Evolutionary conservation across 2,113 vertebrate species (phyloP), one percentile per base, ranked within the genome.

Genomic region (Ceyx cyanopectus): DNA sequence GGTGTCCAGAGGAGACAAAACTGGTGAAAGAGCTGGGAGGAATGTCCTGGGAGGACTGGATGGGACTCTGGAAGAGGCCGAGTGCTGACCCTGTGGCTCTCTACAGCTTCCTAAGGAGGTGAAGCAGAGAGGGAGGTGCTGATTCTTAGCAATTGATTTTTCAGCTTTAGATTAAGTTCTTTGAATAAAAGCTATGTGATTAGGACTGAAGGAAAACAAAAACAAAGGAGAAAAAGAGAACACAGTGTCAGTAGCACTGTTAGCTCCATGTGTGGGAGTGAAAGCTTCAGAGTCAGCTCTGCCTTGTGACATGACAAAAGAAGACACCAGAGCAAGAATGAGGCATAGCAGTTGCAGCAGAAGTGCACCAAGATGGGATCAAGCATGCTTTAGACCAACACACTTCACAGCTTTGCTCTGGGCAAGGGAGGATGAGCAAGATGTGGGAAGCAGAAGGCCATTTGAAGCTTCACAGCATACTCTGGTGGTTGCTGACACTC

Each of bases 391-490:
- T 80, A 43, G 30, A 34, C 60, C 30, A 73, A 40, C 74, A 73
- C 9, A 6, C 9, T 56, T 68, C 10, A 21, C 40, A 75, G 15
- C 51, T 78, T 70, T 67, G 74, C 66, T 51, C 81, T 78, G 58
- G 73, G 43, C 18, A 27, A 43, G 32, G 23, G 37, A 74, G 29
- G 19, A 81, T 18, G 32, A 62, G 61, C 34, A 78, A 53, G 51
- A 48, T 9, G 10, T 40, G 45, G 50, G 34, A 91, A 79, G 34
- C 17, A 37, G 0, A 0, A 19, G 40, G n/a, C 69, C 45, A 61
- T 89, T 79, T 2, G 2, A 81, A 89, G 89, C 72, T 93, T 93
- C 62, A 68, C 81, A 89, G 91, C 84, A 87, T 92, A 91, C 81
- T 95, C 89, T 89, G 81, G 65, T 87, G 81, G 87, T 72, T 89